Conservation (phyloP, 2,113 vertebrate genomes). For the Oncorhynchus gorbuscha region DNA sequence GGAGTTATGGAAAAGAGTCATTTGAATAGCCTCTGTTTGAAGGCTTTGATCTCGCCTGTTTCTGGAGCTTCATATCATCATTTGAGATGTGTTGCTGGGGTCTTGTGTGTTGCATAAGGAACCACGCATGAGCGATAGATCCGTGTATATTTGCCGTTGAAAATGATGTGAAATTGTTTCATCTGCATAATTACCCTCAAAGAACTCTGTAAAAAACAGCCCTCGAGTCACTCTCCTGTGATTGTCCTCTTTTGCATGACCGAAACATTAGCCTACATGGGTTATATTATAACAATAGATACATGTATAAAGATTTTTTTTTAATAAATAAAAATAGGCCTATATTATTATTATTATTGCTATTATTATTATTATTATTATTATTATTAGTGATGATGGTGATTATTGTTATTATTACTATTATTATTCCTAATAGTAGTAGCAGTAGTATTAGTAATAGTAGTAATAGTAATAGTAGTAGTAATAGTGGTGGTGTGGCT, state of each 20-base stretch:
- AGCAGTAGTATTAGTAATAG: neutral
- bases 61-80: constrained; percentile 67
- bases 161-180: constrained; percentile 69
- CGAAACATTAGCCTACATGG: constrained; percentile 40
- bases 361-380: constrained; percentile 1
- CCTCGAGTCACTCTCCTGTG: constrained; percentile 48
- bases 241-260: constrained; percentile 25
- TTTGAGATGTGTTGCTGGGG: constrained; percentile 58
- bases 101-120: constrained; percentile 65
- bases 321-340: neutral
- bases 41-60: constrained; percentile 82
- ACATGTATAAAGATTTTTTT: neutral
- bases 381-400: neutral
- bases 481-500: neutral
- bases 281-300: neutral
- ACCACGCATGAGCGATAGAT: constrained; percentile 59
- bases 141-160: constrained; percentile 68
- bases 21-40: constrained; percentile 80
- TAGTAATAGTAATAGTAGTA: neutral
- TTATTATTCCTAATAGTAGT: too few relatives aligned
- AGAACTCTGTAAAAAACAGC: constrained; percentile 60
- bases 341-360: neutral
- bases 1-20: constrained; percentile 81
- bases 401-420: neutral
- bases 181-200: constrained; percentile 73